Conservation (phyloP, 1,140 invertebrate species). For the Globodera ellingtonae region DNA sequence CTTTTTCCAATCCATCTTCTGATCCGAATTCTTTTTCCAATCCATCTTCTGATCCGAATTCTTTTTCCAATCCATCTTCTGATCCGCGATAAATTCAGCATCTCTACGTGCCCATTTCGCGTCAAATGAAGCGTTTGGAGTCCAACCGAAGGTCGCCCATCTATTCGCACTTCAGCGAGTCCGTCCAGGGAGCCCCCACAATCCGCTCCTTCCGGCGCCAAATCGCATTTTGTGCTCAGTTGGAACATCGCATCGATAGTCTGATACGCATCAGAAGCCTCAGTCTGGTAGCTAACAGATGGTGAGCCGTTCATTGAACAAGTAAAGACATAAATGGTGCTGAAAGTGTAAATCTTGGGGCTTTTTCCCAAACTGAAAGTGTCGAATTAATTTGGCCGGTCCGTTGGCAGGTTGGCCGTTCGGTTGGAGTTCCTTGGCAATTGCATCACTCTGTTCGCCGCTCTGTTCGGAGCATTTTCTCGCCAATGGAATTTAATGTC, state of each 20-base stretch:
- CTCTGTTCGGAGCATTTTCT: slow-evolving; percentile 67
- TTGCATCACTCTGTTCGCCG: slow-evolving; percentile 69
- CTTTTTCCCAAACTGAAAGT: background rate
- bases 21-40: background rate
- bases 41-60: slow-evolving; percentile 61
- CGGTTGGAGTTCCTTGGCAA: slow-evolving; percentile 70
- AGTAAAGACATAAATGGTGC: too few relatives aligned
- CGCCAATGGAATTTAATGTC: slow-evolving; percentile 45
- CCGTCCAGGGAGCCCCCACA: slow-evolving; percentile 66
- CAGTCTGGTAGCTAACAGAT: slow-evolving; percentile 24
- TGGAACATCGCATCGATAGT: slow-evolving; percentile 67
- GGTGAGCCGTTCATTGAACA: slow-evolving; percentile 66
- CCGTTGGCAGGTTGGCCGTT: slow-evolving; percentile 68
- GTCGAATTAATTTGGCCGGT: slow-evolving; percentile 65
- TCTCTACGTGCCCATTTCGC: slow-evolving; percentile 69
- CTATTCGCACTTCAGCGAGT: slow-evolving; percentile 70
- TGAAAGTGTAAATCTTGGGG: too few relatives aligned
- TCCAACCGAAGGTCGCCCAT: slow-evolving; percentile 69
- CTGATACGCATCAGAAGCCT: slow-evolving; percentile 50
- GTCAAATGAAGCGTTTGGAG: slow-evolving; percentile 70
- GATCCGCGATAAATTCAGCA: slow-evolving; percentile 20
- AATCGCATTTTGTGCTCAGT: slow-evolving; percentile 68
- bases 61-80: slow-evolving; percentile 62
- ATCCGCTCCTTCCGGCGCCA: slow-evolving; percentile 70
- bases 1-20: slow-evolving; percentile 63